phyloP scores from a whole-genome alignment of 2,797 vertebrate genomes.

The Cuniculus paca region DNA sequence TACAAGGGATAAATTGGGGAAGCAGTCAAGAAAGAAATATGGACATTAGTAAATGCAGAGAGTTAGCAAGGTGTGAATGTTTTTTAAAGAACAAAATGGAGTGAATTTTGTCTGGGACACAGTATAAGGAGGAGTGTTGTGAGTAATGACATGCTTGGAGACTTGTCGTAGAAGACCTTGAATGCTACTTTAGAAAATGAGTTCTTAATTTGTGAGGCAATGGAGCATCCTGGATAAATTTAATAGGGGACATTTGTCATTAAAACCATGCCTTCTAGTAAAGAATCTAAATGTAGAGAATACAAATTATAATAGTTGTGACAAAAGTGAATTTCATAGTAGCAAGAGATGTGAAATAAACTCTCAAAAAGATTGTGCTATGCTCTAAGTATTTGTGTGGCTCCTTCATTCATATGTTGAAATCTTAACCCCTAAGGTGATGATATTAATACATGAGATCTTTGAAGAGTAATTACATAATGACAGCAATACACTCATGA shows the following conservation, averaged over 20 bases:
- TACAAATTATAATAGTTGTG: not conserved
- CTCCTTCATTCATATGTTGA: not conserved
- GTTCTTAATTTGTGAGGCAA: constrained; percentile 55
- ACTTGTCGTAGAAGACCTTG: not conserved
- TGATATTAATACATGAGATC: not conserved
- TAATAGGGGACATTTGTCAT: constrained; percentile 50
- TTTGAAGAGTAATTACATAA: not conserved
- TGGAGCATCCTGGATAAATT: constrained; percentile 47
- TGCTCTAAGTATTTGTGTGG: not conserved
- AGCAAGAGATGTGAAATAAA: not conserved
- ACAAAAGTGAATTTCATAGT: not conserved
- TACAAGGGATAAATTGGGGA: not conserved
- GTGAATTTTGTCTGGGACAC: constrained; percentile 17
- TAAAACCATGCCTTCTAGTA: not conserved
- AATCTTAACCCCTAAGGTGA: not conserved
- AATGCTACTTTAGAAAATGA: constrained; percentile 34
- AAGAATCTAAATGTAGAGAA: not conserved
- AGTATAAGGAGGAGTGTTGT: not conserved
- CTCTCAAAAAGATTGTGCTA: not conserved
- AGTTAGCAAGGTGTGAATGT: not conserved
- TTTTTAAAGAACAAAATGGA: not conserved
- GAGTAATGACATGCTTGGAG: constrained; percentile 24
- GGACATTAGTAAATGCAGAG: not conserved
- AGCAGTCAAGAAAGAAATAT: not conserved
- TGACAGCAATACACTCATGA: accelerated